phyloP scores from a whole-genome alignment of 64 coral and sea anemone species.

The Orbicella faveolata region DNA sequence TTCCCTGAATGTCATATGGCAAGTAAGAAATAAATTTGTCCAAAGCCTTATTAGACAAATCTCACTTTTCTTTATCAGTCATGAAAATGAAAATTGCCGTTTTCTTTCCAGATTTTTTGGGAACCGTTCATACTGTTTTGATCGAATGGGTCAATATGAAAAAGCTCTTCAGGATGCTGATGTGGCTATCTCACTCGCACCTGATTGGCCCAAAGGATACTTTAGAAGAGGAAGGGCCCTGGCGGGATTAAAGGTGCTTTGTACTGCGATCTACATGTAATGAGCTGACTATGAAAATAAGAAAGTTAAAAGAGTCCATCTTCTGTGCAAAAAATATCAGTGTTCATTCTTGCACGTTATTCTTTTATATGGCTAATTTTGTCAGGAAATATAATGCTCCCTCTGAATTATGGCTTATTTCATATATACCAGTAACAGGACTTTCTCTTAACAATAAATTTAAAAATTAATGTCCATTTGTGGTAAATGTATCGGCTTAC shows the following conservation, averaged over 20 bases:
- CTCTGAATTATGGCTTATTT: too few relatives aligned
- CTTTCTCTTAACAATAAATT: too few relatives aligned
- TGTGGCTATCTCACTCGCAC: slow-evolving; percentile 86
- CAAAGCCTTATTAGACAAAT: background rate
- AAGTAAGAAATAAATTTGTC: too few relatives aligned
- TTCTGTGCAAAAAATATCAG: too few relatives aligned
- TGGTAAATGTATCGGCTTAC: too few relatives aligned
- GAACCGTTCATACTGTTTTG: slow-evolving; percentile 96
- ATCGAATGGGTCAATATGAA: slow-evolving; percentile 90
- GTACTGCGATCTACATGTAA: background rate
- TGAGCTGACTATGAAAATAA: background rate
- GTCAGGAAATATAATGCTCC: too few relatives aligned
- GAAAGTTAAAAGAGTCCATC: too few relatives aligned
- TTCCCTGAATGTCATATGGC: too few relatives aligned
- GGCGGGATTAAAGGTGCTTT: slow-evolving; percentile 83
- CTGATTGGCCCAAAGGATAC: slow-evolving; percentile 96
- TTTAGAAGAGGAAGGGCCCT: slow-evolving; percentile 92
- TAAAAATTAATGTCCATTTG: too few relatives aligned
- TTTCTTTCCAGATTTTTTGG: slow-evolving; percentile 82
- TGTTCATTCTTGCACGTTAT: too few relatives aligned
- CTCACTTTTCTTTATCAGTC: background rate
- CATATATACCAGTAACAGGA: too few relatives aligned
- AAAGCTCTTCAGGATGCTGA: slow-evolving; percentile 98
- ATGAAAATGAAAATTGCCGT: background rate
- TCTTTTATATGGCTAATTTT: too few relatives aligned